phyloP scores from a whole-genome alignment of 1,140 invertebrate genomes.

The Cydia pomonella region DNA sequence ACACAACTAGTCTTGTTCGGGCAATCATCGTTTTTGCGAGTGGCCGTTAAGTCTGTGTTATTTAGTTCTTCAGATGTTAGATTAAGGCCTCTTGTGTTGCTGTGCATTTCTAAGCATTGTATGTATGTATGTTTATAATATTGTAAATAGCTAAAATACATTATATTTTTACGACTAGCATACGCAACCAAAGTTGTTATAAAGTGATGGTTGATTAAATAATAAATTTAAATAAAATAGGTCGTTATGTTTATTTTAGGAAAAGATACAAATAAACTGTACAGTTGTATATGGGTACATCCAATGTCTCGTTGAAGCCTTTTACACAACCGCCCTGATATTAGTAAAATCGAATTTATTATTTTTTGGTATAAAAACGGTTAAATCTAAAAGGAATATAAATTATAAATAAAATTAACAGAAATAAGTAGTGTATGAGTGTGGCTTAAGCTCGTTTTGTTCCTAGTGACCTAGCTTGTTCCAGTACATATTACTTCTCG shows the following conservation, averaged over 20 bases:
- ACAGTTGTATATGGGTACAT: slow-evolving; percentile 61
- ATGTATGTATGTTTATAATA: slow-evolving; percentile 77
- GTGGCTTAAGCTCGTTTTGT: slow-evolving; percentile 63
- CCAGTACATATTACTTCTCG: slow-evolving; percentile 52
- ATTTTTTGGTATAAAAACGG: slow-evolving; percentile 59
- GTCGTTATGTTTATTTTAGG: slow-evolving; percentile 76
- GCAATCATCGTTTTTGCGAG: slow-evolving; percentile 63
- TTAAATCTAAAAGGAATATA: slow-evolving; percentile 48
- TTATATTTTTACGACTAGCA: slow-evolving; percentile 79
- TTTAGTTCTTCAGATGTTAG: slow-evolving; percentile 73
- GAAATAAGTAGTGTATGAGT: slow-evolving; percentile 52
- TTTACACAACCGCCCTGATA: slow-evolving; percentile 73
- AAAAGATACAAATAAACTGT: slow-evolving; percentile 61
- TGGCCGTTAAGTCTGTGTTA: slow-evolving; percentile 75
- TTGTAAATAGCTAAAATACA: slow-evolving; percentile 79
- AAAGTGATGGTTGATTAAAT: slow-evolving; percentile 79
- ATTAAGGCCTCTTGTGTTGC: slow-evolving; percentile 75
- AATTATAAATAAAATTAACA: slow-evolving; percentile 47
- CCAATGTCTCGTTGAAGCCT: slow-evolving; percentile 64
- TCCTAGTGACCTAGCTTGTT: slow-evolving; percentile 67
- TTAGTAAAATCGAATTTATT: slow-evolving; percentile 74
- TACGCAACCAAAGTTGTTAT: slow-evolving; percentile 81
- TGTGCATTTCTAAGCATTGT: slow-evolving; percentile 78
- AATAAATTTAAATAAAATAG: slow-evolving; percentile 71
- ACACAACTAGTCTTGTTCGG: slow-evolving; percentile 60